These are phyloP conservation scores for Rhogogaster chlorosoma DNA, from an alignment of 2,888 invertebrate genomes.

Conservation along the genomic window DNA sequence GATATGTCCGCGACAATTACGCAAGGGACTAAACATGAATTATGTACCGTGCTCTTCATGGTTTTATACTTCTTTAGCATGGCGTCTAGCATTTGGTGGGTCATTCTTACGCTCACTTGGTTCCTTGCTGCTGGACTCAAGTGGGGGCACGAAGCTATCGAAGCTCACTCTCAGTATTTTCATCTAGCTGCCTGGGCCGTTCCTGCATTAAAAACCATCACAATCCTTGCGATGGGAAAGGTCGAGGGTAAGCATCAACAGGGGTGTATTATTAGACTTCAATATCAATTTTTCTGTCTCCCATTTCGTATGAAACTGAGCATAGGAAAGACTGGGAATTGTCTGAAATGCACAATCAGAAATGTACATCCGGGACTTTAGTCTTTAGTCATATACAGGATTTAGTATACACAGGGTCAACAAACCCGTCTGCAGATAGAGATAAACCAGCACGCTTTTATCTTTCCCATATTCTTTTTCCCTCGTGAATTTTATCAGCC, in stretches of 20 bases:
- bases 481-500: neutral
- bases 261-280: neutral
- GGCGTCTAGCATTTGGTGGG: conserved; percentile 99
- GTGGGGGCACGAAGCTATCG: conserved; percentile 99
- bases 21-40: conserved; percentile 91
- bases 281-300: neutral
- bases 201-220: conserved; percentile 97
- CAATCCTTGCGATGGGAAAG: conserved; percentile 96
- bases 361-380: neutral
- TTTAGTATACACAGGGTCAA: neutral
- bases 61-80: conserved; percentile 97
- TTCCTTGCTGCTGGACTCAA: conserved; percentile 97
- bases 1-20: conserved; percentile 91
- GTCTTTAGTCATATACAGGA: neutral
- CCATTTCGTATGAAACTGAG: neutral
- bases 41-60: conserved; percentile 97
- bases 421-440: neutral
- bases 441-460: neutral
- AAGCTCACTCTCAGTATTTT: conserved; percentile 97
- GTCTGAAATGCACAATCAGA: neutral
- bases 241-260: conserved; percentile 88
- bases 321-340: neutral
- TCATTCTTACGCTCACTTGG: conserved; percentile 97
- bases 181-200: conserved; percentile 99
- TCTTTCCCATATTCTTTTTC: neutral